Conservation (phyloP, 2,888 invertebrate species). For the Hydropsyche betteni region DNA sequence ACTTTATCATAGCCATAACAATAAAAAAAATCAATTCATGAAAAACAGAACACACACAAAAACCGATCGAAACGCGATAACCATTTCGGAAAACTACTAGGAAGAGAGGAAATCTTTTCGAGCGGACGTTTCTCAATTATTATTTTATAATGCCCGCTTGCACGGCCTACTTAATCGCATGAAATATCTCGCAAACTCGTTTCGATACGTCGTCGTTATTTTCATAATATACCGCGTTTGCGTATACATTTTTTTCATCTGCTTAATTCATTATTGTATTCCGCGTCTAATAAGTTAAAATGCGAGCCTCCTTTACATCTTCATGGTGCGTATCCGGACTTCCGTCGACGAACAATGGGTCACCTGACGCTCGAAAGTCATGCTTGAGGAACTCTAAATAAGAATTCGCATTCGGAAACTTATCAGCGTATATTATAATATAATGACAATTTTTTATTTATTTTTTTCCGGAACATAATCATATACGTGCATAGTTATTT, state of each 20-base stretch:
- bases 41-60: not conserved
- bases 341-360: slow-evolving; percentile 13
- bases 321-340: slow-evolving; percentile 17
- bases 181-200: slow-evolving; percentile 31
- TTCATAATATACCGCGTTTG: slow-evolving; percentile 34
- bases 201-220: slow-evolving; percentile 38
- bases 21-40: not conserved
- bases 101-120: slow-evolving; percentile 22
- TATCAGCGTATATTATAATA: too few species aligned
- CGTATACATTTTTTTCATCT: slow-evolving; percentile 18
- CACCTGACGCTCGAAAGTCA: slow-evolving; percentile 10
- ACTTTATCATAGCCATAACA: too few species aligned
- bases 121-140: slow-evolving; percentile 11
- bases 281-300: not conserved
- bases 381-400: not conserved
- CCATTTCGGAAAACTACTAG: not conserved
- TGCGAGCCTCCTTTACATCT: slow-evolving; percentile 5
- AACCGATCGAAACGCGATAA: not conserved
- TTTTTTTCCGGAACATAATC: too few species aligned
- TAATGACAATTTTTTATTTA: too few species aligned
- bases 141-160: not conserved
- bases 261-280: slow-evolving; percentile 14
- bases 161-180: slow-evolving; percentile 22
- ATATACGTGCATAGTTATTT: too few species aligned
- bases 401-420: too few species aligned